These are phyloP conservation scores for Pogonognathellus flavescens DNA, from an alignment of 1,140 invertebrate species.

Conservation along the genomic window DNA sequence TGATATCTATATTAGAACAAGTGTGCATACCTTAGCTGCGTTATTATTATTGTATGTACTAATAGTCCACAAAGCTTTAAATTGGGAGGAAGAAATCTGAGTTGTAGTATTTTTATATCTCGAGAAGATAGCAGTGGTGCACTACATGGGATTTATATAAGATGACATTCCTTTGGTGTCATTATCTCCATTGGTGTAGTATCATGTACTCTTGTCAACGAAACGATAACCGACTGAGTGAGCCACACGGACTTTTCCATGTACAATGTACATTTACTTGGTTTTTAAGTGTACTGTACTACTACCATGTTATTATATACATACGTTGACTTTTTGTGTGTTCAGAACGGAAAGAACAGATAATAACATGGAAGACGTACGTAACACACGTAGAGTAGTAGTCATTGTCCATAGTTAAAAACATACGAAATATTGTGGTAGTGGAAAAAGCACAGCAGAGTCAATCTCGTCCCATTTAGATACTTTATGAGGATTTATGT, in stretches of 20 bases:
- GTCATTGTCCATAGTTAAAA: neutral
- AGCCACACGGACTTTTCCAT: conserved; percentile 14
- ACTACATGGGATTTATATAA: neutral
- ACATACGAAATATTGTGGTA: neutral
- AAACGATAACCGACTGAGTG: conserved; percentile 26
- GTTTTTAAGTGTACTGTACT: neutral
- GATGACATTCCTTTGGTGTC: conserved; percentile 48
- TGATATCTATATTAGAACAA: too few relatives aligned
- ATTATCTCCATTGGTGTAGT: conserved; percentile 29
- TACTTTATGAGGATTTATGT: conserved; percentile 49
- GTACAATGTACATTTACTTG: neutral
- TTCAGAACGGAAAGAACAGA: neutral
- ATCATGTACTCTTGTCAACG: conserved; percentile 35
- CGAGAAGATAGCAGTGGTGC: neutral
- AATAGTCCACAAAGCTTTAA: too few relatives aligned
- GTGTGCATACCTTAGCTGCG: too few relatives aligned
- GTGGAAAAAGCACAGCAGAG: neutral
- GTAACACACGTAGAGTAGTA: neutral
- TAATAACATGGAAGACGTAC: neutral
- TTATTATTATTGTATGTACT: too few relatives aligned
- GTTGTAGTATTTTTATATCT: conserved; percentile 9
- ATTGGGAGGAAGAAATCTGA: conserved; percentile 4
- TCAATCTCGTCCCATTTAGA: conserved; percentile 48
- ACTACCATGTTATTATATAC: neutral
- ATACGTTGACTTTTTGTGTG: neutral